These are phyloP conservation scores for Bellardia bayeri DNA, from an alignment of 2,888 invertebrate species.

Conservation along the genomic window DNA sequence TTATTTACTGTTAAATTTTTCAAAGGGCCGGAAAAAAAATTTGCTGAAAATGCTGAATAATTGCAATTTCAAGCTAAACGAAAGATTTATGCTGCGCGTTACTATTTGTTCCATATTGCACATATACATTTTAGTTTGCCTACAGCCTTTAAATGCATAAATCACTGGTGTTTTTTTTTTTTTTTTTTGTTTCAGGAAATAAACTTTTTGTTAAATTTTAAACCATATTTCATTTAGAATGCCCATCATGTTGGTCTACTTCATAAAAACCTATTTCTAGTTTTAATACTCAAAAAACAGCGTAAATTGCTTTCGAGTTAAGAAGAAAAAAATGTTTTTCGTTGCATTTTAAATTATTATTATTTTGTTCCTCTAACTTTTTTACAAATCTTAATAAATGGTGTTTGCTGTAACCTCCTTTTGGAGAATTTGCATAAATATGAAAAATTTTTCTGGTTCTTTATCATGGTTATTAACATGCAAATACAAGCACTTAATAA, in stretches of 20 bases:
- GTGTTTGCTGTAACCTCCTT: neutral
- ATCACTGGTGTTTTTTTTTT: neutral
- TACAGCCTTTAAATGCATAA: conserved; percentile 4
- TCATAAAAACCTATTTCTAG: neutral
- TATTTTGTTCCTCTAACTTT: neutral
- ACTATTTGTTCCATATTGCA: too few species aligned
- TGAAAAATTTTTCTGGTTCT: neutral
- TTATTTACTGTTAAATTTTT: neutral
- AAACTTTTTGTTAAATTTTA: neutral
- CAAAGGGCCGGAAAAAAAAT: neutral
- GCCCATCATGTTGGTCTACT: neutral
- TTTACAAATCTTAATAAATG: neutral
- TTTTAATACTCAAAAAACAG: neutral
- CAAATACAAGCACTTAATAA: conserved; percentile 19
- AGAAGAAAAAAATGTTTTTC: neutral
- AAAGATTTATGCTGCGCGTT: too few species aligned
- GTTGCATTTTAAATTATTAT: neutral
- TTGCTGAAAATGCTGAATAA: too few species aligned
- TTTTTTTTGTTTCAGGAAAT: neutral
- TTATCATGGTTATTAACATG: conserved; percentile 33
- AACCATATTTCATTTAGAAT: neutral
- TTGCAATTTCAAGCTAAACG: too few species aligned
- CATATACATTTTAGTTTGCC: neutral
- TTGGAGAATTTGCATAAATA: conserved; percentile 23
- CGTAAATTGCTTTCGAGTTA: neutral